Percentiles rank a stretch among this genome's conserved stretches.
Conservation (phyloP, 1,140 invertebrate species). For the Drosophila triauraria region DNA sequence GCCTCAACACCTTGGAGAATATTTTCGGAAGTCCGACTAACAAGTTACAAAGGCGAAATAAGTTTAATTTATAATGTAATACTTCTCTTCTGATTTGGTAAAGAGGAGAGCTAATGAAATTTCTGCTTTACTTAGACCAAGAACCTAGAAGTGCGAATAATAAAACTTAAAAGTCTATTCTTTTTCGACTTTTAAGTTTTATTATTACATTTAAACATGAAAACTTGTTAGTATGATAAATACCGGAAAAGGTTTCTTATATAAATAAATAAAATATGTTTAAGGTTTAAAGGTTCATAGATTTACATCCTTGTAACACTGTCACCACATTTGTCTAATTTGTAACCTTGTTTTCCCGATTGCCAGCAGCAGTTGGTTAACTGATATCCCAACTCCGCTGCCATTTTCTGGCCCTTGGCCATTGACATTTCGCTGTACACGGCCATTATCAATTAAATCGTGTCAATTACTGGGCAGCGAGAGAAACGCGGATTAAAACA, state of each 20-base stretch:
- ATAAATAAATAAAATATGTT: no score
- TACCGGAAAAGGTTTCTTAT: no score
- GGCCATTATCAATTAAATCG: conserved; percentile 43
- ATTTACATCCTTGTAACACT: background rate
- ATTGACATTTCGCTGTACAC: conserved; percentile 19
- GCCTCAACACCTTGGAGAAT: background rate
- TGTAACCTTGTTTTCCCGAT: background rate
- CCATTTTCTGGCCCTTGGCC: conserved; percentile 18
- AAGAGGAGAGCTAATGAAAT: no score
- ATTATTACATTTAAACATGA: background rate
- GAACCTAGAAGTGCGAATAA: no score
- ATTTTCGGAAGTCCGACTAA: background rate
- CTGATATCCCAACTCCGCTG: background rate
- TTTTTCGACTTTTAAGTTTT: no score
- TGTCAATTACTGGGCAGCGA: conserved; percentile 33
- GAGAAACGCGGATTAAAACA: conserved; percentile 9
- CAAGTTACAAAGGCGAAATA: no score
- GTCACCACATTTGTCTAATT: no score
- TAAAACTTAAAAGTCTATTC: background rate
- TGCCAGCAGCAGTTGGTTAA: background rate
- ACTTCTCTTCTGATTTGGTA: no score
- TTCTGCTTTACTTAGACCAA: no score
- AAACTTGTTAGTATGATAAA: no score
- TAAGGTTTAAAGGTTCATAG: no score
- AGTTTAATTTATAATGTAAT: no score